Percentiles rank a stretch among this genome's conserved stretches.
These are phyloP conservation scores for Takifugu rubripes DNA, from an alignment of 2,797 vertebrate species.

Conservation along the genomic window DNA sequence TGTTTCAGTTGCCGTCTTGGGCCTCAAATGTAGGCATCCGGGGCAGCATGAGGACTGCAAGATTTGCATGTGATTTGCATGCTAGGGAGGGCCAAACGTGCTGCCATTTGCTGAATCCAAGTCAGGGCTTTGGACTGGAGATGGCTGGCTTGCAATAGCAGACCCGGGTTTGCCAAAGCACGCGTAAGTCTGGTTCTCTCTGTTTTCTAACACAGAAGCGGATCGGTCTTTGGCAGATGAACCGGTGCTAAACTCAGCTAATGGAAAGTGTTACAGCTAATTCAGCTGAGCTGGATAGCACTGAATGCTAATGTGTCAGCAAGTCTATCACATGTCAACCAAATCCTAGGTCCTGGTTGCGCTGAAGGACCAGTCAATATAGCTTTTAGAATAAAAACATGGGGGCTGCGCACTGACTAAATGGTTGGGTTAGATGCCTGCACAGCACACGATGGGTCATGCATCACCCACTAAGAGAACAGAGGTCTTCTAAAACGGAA, in stretches of 20 bases:
- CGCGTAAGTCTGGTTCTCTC: too few relatives aligned
- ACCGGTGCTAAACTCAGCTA: too few relatives aligned
- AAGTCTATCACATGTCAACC: too few relatives aligned
- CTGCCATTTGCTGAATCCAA: not conserved
- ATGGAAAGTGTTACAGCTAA: too few relatives aligned
- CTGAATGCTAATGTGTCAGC: too few relatives aligned
- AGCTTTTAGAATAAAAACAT: too few relatives aligned
- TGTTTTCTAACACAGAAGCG: too few relatives aligned
- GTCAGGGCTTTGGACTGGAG: not conserved
- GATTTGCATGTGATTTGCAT: not conserved
- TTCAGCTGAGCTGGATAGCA: too few relatives aligned
- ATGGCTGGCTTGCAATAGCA: not conserved
- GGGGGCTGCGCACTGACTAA: not conserved
- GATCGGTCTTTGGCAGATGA: too few relatives aligned
- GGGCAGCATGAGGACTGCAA: not conserved
- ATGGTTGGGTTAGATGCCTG: not conserved
- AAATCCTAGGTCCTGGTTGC: too few relatives aligned
- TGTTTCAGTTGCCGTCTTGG: not conserved
- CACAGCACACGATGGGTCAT: slow-evolving; percentile 3
- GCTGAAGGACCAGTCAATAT: too few relatives aligned
- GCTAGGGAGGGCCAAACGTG: not conserved
- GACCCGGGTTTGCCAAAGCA: too few relatives aligned
- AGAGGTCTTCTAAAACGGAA: not conserved
- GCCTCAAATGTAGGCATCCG: not conserved
- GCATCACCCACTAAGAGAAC: slow-evolving; percentile 7